Evolutionary conservation across 2,888 invertebrate species (phyloP), one percentile per base, ranked within the genome.

Genomic region (Troglohyphantes excavatus): DNA sequence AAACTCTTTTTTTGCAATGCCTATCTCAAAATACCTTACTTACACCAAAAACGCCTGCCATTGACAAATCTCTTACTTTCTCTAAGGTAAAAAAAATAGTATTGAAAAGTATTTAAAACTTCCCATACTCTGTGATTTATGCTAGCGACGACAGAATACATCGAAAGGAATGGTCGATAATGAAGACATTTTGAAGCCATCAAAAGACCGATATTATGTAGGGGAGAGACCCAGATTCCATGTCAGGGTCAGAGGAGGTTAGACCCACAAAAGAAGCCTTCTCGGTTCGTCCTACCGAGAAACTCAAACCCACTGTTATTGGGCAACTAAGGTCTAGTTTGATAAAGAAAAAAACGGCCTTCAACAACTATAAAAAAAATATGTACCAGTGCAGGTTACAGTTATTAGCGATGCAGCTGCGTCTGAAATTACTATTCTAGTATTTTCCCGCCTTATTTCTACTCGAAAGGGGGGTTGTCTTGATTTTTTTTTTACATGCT

Each of bases 361-460:
- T 82, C 82, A 83, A 39, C 65, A 27, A 61, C 43, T n/a, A 29
- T 23, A 39, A 19, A 19, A 27, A 23, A 68, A 27, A 68, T 39
- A 46, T 59, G 29, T 21, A 29, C 19, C 43, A 23, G 39, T 7
- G 46, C 17, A 19, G 27, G 84, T 84, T 39, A 75, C 84, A 84
- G 85, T 78, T 85, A 85, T 85, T 85, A 85, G 85, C 85, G 59
- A 68, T 76, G 85, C 85, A 85, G 76, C 85, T 70, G 76, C 76
- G 76, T 65, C 33, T 59, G 67, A 85, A 85, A 85, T 85, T 85
- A 85, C 85, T 70, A 67, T 65, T 26, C 73, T 33, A n/a, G 70
- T 46, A 26, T 39, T 68, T 78, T 68, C 33, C 85, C 76, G 39
- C 67, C 70, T 67, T 19, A 59, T 78, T 61, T 70, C 84, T 46